phyloP scores from a whole-genome alignment of 92 coral and sea anemone species.

The Nematostella vectensis region DNA sequence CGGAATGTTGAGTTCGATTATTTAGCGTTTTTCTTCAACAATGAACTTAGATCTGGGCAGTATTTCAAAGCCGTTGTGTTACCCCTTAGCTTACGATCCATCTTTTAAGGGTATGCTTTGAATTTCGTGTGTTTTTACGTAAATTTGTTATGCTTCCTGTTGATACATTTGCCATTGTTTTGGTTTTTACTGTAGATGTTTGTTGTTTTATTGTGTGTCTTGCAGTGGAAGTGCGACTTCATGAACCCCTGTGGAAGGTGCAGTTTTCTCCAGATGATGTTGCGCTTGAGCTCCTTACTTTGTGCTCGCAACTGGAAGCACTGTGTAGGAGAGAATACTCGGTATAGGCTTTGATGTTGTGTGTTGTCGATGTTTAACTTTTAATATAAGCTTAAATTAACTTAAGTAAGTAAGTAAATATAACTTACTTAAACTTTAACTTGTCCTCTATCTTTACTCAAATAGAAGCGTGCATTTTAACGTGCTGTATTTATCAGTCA shows the following conservation, averaged over 20 bases:
- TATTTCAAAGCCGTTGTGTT: constrained; percentile 55
- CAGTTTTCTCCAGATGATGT: constrained; percentile 91
- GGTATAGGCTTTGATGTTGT: constrained; percentile 26
- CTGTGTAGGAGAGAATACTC: constrained; percentile 80
- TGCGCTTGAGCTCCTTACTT: constrained; percentile 76
- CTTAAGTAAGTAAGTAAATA: no score
- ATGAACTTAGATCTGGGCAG: constrained; percentile 49
- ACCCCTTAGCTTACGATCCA: constrained; percentile 81
- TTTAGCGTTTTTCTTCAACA: neutral
- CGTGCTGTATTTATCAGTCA: no score
- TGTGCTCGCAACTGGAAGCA: constrained; percentile 92
- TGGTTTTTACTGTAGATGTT: no score
- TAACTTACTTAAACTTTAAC: neutral
- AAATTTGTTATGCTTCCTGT: no score
- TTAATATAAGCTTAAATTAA: no score
- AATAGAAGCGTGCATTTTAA: no score
- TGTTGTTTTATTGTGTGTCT: no score
- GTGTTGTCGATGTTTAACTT: no score
- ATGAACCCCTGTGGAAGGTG: constrained; percentile 94
- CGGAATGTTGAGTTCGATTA: no score
- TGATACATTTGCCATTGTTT: no score
- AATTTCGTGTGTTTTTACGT: no score
- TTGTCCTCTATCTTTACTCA: no score
- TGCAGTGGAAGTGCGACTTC: constrained; percentile 85
- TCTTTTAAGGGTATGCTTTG: constrained; percentile 88